Evolutionary conservation across 1,140 invertebrate species (phyloP), one percentile per base, ranked within the genome.

Genomic region (Trypoxylus dichotomus): DNA sequence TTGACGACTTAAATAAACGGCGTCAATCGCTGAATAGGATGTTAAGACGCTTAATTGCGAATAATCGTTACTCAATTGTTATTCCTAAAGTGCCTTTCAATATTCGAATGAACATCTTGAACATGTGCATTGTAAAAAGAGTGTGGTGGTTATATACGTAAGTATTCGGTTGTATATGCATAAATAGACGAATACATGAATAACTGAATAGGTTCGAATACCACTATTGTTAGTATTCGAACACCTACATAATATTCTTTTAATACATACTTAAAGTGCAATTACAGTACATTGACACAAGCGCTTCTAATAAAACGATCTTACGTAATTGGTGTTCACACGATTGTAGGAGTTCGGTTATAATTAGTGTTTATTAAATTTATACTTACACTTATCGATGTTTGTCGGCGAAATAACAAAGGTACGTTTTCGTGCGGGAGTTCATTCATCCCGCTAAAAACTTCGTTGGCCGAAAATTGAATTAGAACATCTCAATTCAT

Each of bases 251-350:
- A 11, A 25, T 13, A 8, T 68, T 68, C 27, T 29, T 27, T 68
- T 68, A 68, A 68, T 68, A 27, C 60, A 68, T 29, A 68, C 24
- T 29, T 25, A 68, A 21, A 29, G 60, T 68, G 60, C 60, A 68
- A 68, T 68, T 68, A 68, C 60, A 68, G 60, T 68, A 68, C 60
- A 68, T 68, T 68, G 60, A 68, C 60, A 68, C 60, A 68, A 24
- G 24, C 60, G 60, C 13, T 68, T 68, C 60, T 27, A 68, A 68
- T 68, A 58, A 58, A 19, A 37, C 24, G 60, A 25, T 24, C 1
- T 68, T 68, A 68, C 60, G 24, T 68, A 68, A 68, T 29, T 68
- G 60, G 24, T 68, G 24, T 29, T 24, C 27, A 10, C 24, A 29
- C 0, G 27, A 68, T 68, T 68, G 60, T 68, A 68, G 60, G 60